Conservation (phyloP, 2,888 invertebrate species). For the Limnephilus auricula region DNA sequence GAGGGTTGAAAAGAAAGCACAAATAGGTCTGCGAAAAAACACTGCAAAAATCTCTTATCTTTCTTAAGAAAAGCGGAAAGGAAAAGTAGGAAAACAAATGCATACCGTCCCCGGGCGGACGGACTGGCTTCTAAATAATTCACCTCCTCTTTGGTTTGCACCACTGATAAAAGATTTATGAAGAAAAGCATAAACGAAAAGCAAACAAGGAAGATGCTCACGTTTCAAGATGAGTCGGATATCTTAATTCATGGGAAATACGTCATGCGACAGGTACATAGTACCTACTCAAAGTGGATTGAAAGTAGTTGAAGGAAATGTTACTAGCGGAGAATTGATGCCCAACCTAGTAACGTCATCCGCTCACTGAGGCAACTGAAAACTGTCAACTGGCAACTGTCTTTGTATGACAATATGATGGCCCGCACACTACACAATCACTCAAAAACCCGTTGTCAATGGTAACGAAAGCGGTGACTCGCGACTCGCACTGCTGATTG, state of each 20-base stretch:
- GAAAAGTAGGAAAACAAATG: constrained; percentile 35
- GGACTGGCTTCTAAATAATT: constrained; percentile 38
- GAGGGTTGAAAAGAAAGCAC: constrained; percentile 35
- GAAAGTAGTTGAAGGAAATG: neutral
- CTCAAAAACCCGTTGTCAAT: no score
- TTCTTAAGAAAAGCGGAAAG: constrained; percentile 10
- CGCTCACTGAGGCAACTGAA: no score
- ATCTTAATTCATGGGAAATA: constrained; percentile 5
- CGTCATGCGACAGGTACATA: neutral
- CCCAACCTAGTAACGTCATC: no score
- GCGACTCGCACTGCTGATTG: no score
- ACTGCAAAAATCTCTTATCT: constrained; percentile 47
- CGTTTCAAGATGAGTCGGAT: constrained; percentile 2
- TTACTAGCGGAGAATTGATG: neutral
- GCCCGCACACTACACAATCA: no score
- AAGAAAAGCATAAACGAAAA: constrained; percentile 37
- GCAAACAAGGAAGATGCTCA: neutral
- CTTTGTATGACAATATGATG: no score
- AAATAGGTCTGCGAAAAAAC: constrained; percentile 42
- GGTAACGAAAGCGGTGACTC: no score
- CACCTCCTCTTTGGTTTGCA: constrained; percentile 48
- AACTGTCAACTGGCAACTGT: no score
- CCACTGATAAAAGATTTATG: constrained; percentile 46
- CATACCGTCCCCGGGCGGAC: constrained; percentile 30
- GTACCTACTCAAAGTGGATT: neutral